phyloP scores from a whole-genome alignment of 1,140 invertebrate species.

The Drosophila repletoides region DNA sequence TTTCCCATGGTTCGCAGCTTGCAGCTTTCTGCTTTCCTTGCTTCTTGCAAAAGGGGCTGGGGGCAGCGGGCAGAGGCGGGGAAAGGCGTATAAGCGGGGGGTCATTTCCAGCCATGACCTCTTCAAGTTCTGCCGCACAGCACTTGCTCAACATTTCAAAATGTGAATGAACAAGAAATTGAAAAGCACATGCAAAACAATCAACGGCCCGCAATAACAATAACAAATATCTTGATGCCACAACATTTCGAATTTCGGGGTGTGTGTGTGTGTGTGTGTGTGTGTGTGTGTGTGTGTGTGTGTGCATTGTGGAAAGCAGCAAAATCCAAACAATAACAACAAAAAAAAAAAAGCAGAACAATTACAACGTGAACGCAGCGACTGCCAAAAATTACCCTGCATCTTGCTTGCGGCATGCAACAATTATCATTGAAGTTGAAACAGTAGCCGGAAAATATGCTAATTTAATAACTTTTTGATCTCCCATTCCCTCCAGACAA shows the following conservation, averaged over 20 bases:
- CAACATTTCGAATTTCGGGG: background rate
- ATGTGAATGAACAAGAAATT: constrained; percentile 30
- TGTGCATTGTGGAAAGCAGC: constrained; percentile 4
- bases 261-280: background rate
- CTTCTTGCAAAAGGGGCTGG: background rate
- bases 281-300: constrained; percentile 1
- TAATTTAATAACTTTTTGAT: background rate
- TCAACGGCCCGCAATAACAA: constrained; percentile 27
- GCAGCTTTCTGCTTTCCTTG: constrained; percentile 1
- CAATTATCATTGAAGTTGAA: background rate
- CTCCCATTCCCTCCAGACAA: background rate
- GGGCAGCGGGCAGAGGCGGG: background rate
- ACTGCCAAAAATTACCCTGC: constrained; percentile 26
- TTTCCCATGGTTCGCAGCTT: constrained; percentile 3
- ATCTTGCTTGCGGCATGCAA: background rate
- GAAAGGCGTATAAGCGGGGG: background rate
- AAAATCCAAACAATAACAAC: constrained; percentile 16
- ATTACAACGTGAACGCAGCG: constrained; percentile 10
- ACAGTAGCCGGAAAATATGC: constrained; percentile 12
- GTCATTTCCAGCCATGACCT: constrained; percentile 35
- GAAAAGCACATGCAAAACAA: constrained; percentile 43
- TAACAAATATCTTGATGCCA: constrained; percentile 8
- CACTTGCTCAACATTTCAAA: constrained; percentile 17
- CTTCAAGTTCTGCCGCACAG: constrained; percentile 18
- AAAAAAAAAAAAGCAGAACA: constrained; percentile 7